Evolutionary conservation across 2,797 vertebrate genomes (phyloP), one percentile per base, ranked within the genome.

Genomic region (Oreochromis grahami): DNA sequence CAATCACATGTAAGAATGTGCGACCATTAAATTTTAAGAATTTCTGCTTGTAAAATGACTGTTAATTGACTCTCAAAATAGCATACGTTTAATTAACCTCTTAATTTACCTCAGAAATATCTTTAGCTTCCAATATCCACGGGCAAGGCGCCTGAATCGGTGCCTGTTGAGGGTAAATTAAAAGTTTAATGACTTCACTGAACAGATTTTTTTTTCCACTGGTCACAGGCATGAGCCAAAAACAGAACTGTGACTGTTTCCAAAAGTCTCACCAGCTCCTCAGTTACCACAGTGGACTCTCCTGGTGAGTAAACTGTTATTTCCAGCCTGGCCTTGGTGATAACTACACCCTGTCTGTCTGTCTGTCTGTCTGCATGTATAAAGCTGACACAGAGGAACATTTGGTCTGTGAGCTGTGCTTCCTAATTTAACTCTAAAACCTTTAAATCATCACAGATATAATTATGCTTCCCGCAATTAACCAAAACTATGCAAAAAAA

Each of bases 361-460:
- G 87, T 77, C 72, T 81, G 76, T 65, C 77, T 77, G 86, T 84
- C 85, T 89, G 81, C 79, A 76, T 74, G 77, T 65, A 14, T 63
- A 24, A 24, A 87, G 85, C 41, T 91, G 90, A 93, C 92, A 91
- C 6, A 76, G 52, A 77, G 60, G 85, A 90, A 91, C 91, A 90
- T 92, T 91, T 91, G 93, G 82, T 50, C 77, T 14, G 77, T 91
- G 88, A 94, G 87, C 58, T 88, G 79, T 38, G 88, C 76, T 89
- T 92, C 86, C 83, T 81, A 84, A 94, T 94, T 93, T 93, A 94
- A 91, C 92, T 82, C 70, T 82, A 55, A 85, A 87, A 80, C 77
- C 81, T 91, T 89, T 76, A 87, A 90, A 88, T 78, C 83, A 81
- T 68, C 81, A 11, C 15, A 80, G 90, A 93, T 92, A 92, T 90